These are phyloP conservation scores for Drosophila kohkoa DNA, from an alignment of 1,140 invertebrate genomes.

Conservation along the genomic window DNA sequence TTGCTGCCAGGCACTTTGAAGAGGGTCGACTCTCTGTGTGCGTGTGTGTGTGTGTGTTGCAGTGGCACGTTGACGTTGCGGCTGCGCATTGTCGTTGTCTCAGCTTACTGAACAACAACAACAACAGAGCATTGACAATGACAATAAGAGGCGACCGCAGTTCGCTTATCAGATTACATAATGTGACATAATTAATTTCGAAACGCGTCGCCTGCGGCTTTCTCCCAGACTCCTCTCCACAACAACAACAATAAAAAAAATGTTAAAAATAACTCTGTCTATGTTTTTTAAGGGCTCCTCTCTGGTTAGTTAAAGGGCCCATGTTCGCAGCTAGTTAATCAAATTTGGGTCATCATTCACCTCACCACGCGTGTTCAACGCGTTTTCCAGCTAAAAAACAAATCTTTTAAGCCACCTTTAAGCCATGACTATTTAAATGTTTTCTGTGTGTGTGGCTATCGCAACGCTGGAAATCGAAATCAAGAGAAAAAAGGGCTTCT, in stretches of 20 bases:
- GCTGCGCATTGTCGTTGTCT: constrained; percentile 54
- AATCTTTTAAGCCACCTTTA: neutral
- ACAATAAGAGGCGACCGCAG: constrained; percentile 48
- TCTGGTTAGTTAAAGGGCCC: constrained; percentile 27
- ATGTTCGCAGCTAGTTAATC: constrained; percentile 55
- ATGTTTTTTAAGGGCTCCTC: neutral
- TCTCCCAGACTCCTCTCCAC: constrained; percentile 14
- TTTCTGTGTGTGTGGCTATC: constrained; percentile 33
- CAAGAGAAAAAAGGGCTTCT: constrained; percentile 8
- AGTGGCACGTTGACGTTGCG: constrained; percentile 63
- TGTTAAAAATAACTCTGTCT: no score
- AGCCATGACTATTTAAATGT: neutral
- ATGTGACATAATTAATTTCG: constrained; percentile 84
- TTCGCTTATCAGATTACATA: constrained; percentile 83
- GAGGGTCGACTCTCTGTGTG: constrained; percentile 46
- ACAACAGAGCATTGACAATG: constrained; percentile 8
- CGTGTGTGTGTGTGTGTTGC: constrained; percentile 25
- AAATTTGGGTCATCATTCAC: constrained; percentile 70
- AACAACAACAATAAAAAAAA: no score
- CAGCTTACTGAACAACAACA: constrained; percentile 36
- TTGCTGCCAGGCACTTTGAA: constrained; percentile 47
- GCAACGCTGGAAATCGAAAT: constrained; percentile 57
- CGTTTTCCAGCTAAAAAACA: constrained; percentile 64
- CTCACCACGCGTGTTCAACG: constrained; percentile 50
- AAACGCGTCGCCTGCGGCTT: constrained; percentile 33